A percentile compares a stretch with the other conserved stretches of the same genome.
These are phyloP conservation scores for Periophthalmus magnuspinnatus DNA, from an alignment of 2,797 vertebrate species.

Conservation along the genomic window DNA sequence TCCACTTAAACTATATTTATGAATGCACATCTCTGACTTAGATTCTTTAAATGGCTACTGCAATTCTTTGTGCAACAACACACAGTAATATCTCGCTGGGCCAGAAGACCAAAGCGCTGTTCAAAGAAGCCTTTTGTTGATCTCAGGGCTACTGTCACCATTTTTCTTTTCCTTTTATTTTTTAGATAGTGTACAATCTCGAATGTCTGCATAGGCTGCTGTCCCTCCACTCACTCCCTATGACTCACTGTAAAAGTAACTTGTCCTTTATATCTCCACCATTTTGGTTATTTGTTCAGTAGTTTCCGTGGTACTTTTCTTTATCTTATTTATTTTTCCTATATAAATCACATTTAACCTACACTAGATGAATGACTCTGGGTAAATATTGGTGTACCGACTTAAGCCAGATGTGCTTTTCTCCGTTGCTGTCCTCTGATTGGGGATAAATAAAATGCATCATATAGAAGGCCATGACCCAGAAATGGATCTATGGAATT, in stretches of 20 bases:
- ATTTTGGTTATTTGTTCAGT: conserved; percentile 48
- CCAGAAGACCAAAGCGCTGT: conserved; percentile 28
- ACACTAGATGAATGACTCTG: neutral
- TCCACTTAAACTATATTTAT: neutral
- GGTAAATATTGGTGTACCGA: conserved; percentile 3
- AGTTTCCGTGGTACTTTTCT: conserved; percentile 25
- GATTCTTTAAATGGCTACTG: conserved; percentile 42
- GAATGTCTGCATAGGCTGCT: neutral
- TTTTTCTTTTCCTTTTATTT: conserved; percentile 28
- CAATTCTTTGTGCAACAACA: conserved; percentile 29
- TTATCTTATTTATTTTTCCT: neutral
- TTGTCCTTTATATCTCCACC: conserved; percentile 16
- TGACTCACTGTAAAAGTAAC: conserved; percentile 22
- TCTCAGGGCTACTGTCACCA: conserved; percentile 42
- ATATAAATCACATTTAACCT: neutral
- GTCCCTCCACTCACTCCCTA: conserved; percentile 1
- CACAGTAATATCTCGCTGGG: conserved; percentile 32
- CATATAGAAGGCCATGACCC: conserved; percentile 9
- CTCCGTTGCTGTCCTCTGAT: conserved; percentile 32
- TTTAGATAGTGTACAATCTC: conserved; percentile 28
- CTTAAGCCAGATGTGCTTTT: conserved; percentile 16
- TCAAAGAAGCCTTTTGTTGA: conserved; percentile 41
- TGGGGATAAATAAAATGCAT: conserved; percentile 7
- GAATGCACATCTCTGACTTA: neutral
- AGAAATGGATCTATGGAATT: conserved; percentile 19